Conservation (phyloP, 2,888 invertebrate species). For the Pyrochroa serraticornis region DNA sequence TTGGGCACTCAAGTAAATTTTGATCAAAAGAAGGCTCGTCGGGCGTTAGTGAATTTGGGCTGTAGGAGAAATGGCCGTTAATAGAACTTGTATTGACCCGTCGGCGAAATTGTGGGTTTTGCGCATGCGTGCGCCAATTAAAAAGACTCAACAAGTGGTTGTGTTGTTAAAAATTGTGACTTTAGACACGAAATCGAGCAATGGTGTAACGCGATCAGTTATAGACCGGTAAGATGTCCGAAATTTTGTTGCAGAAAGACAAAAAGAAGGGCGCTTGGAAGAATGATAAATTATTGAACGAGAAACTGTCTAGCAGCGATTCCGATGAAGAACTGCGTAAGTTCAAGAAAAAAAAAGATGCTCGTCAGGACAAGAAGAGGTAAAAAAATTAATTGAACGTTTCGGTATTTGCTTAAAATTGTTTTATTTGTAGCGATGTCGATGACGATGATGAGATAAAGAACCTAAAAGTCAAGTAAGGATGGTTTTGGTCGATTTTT, state of each 20-base stretch:
- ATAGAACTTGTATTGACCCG: constrained; percentile 2
- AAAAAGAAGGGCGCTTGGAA: constrained; percentile 37
- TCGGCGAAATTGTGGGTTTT: not conserved
- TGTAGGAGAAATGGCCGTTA: constrained; percentile 2
- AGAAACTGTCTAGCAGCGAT: constrained; percentile 40
- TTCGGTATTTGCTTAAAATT: not conserved
- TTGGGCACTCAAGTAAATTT: too few relatives aligned
- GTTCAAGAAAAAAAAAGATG: constrained; percentile 36
- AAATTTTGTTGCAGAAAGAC: constrained; percentile 8
- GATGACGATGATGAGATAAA: constrained; percentile 14
- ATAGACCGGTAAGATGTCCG: not conserved
- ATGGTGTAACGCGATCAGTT: not conserved
- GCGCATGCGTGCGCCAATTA: too few relatives aligned
- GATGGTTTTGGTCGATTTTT: constrained; percentile 1
- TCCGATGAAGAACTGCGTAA: constrained; percentile 40
- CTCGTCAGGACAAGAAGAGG: constrained; percentile 17
- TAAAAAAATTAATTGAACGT: not conserved
- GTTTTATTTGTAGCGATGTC: constrained; percentile 10
- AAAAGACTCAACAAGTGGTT: not conserved
- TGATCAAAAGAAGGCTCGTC: too few relatives aligned
- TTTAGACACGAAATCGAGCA: not conserved
- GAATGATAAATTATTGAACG: constrained; percentile 41
- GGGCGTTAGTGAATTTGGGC: constrained; percentile 1
- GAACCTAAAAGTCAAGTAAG: constrained; percentile 1
- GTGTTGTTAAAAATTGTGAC: not conserved